Conservation (phyloP, 2,113 vertebrate species). For the Calidris pugnax region DNA sequence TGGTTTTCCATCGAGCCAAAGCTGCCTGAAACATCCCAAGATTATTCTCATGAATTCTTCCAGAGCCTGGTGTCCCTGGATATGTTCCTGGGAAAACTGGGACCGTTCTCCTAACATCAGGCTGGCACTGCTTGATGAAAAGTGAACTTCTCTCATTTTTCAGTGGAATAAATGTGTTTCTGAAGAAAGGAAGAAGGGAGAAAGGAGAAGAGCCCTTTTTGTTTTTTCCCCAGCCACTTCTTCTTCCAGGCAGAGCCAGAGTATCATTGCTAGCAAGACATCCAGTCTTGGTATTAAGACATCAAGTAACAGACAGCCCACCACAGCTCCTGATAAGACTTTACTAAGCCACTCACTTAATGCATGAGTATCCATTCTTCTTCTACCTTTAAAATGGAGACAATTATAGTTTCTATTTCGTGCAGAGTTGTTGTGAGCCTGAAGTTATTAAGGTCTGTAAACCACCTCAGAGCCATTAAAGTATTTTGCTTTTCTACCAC, state of each 20-base stretch:
- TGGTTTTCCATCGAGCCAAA: neutral
- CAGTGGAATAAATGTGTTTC: neutral
- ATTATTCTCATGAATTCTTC: neutral
- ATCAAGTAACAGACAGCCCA: neutral
- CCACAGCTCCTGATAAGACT: neutral
- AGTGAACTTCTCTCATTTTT: neutral
- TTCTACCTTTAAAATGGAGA: neutral
- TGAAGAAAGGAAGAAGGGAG: neutral
- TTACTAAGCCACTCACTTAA: neutral
- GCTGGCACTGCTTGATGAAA: neutral
- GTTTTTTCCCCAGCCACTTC: neutral
- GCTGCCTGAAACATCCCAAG: neutral
- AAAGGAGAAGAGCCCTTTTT: neutral
- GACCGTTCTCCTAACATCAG: neutral
- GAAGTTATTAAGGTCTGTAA: neutral
- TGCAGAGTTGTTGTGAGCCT: neutral
- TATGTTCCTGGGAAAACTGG: neutral
- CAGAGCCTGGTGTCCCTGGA: neutral
- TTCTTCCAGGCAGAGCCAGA: neutral
- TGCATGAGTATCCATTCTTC: neutral
- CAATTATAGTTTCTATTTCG: conserved; percentile 1
- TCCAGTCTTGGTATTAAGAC: neutral
- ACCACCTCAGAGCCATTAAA: neutral
- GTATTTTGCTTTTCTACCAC: neutral
- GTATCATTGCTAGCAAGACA: conserved; percentile 6